Conservation (phyloP, 2,113 vertebrate genomes). For the mouse (Mus musculus) region GRCm39 chr19:18881001-18881500, state of each 20-base stretch:
- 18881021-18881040: neutral
- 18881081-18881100: neutral
- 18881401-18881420: neutral
- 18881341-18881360: conserved; percentile 33
- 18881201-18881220: neutral
- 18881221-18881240: neutral
- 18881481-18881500: neutral
- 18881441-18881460: conserved; percentile 2
- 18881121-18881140: neutral
- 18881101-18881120: neutral
- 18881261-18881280: neutral
- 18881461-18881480: neutral
- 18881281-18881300: conserved; percentile 1
- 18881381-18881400: neutral
- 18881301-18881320: neutral
- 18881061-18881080: neutral
- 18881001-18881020: neutral
- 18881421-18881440: conserved; percentile 29
- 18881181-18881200: neutral
- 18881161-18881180: neutral
- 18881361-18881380: neutral
- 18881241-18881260: neutral
- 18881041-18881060: neutral
- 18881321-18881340: neutral
- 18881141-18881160: neutral